Evolutionary conservation across 2,113 vertebrate species (phyloP).

Genomic region (Cololabis saira): DNA sequence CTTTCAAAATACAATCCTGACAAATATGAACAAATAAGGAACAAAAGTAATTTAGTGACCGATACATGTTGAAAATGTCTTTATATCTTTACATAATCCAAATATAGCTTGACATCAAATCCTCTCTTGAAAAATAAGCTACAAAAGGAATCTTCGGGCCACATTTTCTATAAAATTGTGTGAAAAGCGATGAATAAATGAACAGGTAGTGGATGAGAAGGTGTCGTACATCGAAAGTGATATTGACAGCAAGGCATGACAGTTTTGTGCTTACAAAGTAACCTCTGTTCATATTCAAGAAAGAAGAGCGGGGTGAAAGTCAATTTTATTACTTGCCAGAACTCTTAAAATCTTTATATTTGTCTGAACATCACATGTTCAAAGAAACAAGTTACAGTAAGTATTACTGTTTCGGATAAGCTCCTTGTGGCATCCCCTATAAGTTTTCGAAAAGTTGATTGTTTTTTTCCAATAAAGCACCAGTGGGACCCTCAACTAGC

Average conservation of each 20-base stretch:
- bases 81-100: neutral
- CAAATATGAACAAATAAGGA: neutral
- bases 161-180: constrained; percentile 9
- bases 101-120: neutral
- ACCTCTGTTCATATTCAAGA: neutral
- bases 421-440: too few relatives aligned
- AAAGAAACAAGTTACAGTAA: too few relatives aligned
- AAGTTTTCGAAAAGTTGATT: too few relatives aligned
- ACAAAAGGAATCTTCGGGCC: constrained; percentile 3
- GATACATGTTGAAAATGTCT: neutral
- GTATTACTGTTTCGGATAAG: too few relatives aligned
- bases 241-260: constrained; percentile 16
- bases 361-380: too few relatives aligned
- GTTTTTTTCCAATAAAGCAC: too few relatives aligned
- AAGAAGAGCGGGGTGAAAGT: constrained; percentile 8
- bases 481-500: too few relatives aligned
- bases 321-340: neutral
- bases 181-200: constrained; percentile 6
- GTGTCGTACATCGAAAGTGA: neutral
- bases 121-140: neutral
- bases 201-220: constrained; percentile 4
- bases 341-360: neutral
- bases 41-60: neutral
- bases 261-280: neutral
- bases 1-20: too few relatives aligned